These are phyloP conservation scores for Pomatostomus ruficeps DNA, from an alignment of 2,113 vertebrate species.

Conservation along the genomic window DNA sequence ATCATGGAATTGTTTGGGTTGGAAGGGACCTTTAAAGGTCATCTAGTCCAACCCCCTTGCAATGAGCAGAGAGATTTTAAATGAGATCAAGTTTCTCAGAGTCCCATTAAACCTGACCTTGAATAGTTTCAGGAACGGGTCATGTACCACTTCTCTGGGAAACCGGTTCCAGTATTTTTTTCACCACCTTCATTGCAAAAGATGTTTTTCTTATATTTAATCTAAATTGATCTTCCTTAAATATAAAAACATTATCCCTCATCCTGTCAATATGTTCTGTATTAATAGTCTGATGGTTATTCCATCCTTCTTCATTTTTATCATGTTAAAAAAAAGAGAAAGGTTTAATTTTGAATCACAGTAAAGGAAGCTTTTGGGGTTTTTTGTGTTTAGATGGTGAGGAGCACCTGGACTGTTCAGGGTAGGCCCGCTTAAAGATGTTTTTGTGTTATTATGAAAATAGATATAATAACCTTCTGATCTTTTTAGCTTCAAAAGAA, in stretches of 20 bases:
- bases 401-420: not conserved
- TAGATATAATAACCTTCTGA: not conserved
- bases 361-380: not conserved
- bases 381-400: not conserved
- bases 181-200: not conserved
- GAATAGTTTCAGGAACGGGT: not conserved
- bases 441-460: not conserved
- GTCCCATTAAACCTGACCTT: not conserved
- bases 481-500: constrained; percentile 9
- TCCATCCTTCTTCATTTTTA: not conserved
- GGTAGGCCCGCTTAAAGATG: not conserved
- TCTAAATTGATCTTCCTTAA: not conserved
- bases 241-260: not conserved
- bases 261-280: not conserved
- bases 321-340: not conserved
- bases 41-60: not conserved
- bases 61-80: not conserved
- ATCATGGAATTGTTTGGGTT: not conserved
- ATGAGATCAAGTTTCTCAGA: not conserved
- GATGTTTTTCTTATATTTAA: not conserved
- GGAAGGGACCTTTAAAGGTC: not conserved
- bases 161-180: not conserved
- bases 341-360: not conserved
- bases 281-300: not conserved
- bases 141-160: not conserved